These are phyloP conservation scores for Megalops atlanticus DNA, from an alignment of 2,113 vertebrate genomes.

Conservation along the genomic window DNA sequence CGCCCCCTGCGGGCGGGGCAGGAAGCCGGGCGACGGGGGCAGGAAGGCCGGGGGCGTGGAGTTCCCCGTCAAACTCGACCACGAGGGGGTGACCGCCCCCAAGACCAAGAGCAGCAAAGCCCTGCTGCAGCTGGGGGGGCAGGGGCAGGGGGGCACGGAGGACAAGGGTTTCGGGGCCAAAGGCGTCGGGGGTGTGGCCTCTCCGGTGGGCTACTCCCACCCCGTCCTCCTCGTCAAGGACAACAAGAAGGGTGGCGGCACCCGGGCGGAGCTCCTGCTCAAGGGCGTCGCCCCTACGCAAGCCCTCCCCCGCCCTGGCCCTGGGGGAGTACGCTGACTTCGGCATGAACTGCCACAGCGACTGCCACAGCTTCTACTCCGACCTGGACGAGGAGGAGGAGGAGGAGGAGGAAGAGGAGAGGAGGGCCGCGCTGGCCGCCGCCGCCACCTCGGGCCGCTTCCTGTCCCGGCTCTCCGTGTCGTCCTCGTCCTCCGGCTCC, in stretches of 20 bases:
- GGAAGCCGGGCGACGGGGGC: slow-evolving; percentile 71
- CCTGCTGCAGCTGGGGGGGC: slow-evolving; percentile 69
- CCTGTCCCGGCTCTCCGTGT: slow-evolving; percentile 85
- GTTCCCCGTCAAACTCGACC: slow-evolving; percentile 93
- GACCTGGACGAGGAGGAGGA: slow-evolving; percentile 85
- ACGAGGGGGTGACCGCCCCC: slow-evolving; percentile 93
- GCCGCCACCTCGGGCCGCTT: slow-evolving; percentile 81
- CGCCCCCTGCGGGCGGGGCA: slow-evolving; percentile 75
- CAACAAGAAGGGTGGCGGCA: slow-evolving; percentile 79
- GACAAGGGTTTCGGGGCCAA: slow-evolving; percentile 75
- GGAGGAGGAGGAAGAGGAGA: slow-evolving; percentile 70
- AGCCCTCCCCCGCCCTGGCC: slow-evolving; percentile 66
- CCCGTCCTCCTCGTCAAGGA: slow-evolving; percentile 82
- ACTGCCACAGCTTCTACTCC: slow-evolving; percentile 90
- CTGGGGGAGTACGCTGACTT: slow-evolving; percentile 72
- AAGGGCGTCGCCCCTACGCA: slow-evolving; percentile 78
- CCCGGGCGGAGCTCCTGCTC: slow-evolving; percentile 76
- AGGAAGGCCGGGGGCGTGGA: slow-evolving; percentile 74
- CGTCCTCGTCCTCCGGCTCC: slow-evolving; percentile 93
- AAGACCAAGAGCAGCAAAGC: slow-evolving; percentile 95
- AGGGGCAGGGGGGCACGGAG: slow-evolving; percentile 27
- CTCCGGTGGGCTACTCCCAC: slow-evolving; percentile 78
- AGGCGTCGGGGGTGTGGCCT: slow-evolving; percentile 62
- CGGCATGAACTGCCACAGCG: slow-evolving; percentile 84
- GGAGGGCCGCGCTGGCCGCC: slow-evolving; percentile 53